Percentiles rank a stretch among this genome's conserved stretches.
Evolutionary conservation across 1,140 invertebrate genomes (phyloP).

Genomic region (Doryteuthis pealeii): DNA sequence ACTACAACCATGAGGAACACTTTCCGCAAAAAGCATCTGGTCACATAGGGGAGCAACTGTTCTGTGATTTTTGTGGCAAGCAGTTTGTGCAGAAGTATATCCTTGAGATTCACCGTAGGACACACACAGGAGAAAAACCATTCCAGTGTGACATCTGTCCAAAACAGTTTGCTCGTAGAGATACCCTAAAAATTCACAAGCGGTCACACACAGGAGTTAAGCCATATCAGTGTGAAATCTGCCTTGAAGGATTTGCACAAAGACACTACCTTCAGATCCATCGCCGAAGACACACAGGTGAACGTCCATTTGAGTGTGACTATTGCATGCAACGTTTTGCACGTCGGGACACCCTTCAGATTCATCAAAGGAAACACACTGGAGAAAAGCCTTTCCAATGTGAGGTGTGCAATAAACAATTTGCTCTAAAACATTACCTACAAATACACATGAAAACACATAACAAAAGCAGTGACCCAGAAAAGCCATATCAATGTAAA

Average conservation of each 20-base stretch:
- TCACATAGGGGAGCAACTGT: not conserved
- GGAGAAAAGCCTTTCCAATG: constrained; percentile 70
- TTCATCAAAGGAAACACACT: not conserved
- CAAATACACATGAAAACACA: constrained; percentile 63
- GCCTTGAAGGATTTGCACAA: not conserved
- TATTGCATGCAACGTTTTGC: not conserved
- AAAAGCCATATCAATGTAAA: constrained; percentile 19
- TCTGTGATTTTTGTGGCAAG: constrained; percentile 35
- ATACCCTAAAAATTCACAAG: not conserved
- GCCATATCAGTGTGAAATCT: constrained; percentile 4
- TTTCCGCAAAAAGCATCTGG: not conserved
- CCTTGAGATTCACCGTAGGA: constrained; percentile 30
- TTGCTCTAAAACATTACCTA: constrained; percentile 83
- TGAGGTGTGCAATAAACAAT: constrained; percentile 85
- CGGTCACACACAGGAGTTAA: not conserved
- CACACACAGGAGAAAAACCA: constrained; percentile 42
- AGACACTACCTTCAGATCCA: constrained; percentile 11
- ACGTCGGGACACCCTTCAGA: not conserved
- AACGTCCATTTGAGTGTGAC: constrained; percentile 21
- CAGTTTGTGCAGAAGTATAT: constrained; percentile 36
- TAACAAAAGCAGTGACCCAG: not conserved
- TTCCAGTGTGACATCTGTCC: constrained; percentile 28
- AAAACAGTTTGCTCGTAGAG: not conserved
- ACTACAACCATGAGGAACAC: not conserved
- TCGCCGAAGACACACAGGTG: constrained; percentile 24